These are phyloP conservation scores for Agrotis puta DNA, from an alignment of 2,888 invertebrate genomes.

Conservation along the genomic window DNA sequence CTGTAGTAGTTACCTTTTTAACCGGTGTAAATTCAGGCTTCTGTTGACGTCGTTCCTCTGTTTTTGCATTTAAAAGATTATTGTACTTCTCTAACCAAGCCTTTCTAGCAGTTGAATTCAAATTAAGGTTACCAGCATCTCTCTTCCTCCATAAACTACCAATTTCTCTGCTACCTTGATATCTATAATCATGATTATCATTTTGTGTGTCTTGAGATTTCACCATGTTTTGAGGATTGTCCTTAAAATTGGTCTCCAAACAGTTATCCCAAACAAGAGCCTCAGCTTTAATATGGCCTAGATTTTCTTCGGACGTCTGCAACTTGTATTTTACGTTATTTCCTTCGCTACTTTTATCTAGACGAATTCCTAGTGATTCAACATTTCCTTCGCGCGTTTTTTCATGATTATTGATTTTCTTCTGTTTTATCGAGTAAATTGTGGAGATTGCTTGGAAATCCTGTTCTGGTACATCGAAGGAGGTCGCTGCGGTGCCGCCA, in stretches of 20 bases:
- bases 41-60: conserved; percentile 75
- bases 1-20: conserved; percentile 69
- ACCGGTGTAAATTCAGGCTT: conserved; percentile 72
- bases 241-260: conserved; percentile 77
- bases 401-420: conserved; percentile 76
- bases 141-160: conserved; percentile 79
- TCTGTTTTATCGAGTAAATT: conserved; percentile 76
- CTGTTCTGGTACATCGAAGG: conserved; percentile 73
- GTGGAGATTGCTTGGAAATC: conserved; percentile 86
- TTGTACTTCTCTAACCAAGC: conserved; percentile 83
- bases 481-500: conserved; percentile 69
- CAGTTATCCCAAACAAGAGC: conserved; percentile 85
- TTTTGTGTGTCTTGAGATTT: conserved; percentile 75
- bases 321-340: conserved; percentile 55
- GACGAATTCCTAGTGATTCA: conserved; percentile 75
- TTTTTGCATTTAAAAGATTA: conserved; percentile 75
- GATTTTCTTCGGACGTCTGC: conserved; percentile 46
- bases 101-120: conserved; percentile 75
- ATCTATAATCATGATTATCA: conserved; percentile 69
- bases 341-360: conserved; percentile 64
- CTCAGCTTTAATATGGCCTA: conserved; percentile 67
- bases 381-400: conserved; percentile 71
- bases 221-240: conserved; percentile 67
- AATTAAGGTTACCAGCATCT: conserved; percentile 74
- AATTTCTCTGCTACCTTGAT: conserved; percentile 65